Evolutionary conservation across 2,113 vertebrate genomes (phyloP), one percentile per base, ranked within the genome.

Genomic region (Mesembrinibis cayennensis): DNA sequence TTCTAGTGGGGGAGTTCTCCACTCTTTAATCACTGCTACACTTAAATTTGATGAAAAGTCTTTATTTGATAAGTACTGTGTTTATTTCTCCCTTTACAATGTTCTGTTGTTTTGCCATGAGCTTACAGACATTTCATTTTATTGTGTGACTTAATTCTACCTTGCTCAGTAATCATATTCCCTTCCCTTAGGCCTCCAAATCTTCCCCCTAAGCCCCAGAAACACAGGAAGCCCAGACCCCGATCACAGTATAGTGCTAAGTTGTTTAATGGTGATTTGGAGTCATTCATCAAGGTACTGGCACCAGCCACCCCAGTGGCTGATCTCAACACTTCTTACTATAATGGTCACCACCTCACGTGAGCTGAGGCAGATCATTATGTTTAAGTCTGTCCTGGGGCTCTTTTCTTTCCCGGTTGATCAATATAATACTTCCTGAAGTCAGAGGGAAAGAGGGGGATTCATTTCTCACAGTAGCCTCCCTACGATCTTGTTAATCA

Each of bases 251-350:
- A 98, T 99, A 99, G 98, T 98, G 98, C 99, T 99, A 99, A 99
- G 97, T 99, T 99, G 98, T 99, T 99, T 99, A 99, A 99, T 98
- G 99, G 99, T 98, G 99, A 99, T 99, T 98, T 99, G 99, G 99
- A 99, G 98, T 98, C 99, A 42, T 99, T 99, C 98, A 98, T 99
- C 98, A 99, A 99, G 99, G 99, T 99, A 99, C 98, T 98, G 97
- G 97, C 96, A 97, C 92, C 87, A 90, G 96, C 97, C 98, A 89
- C 97, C 85, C 67, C 66, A 56, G 95, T 97, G 98, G 97, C 97
- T 98, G 95, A 96, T 96, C 97, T 97, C 97, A 95, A 96, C 29
- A 72, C 95, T 97, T 98, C 97, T 97, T 81, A 45, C 94, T 78
- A 93, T 98, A 98, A 98, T 98, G 97, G 95, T 90, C 97, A 94